phyloP scores from a whole-genome alignment of 2,888 invertebrate species.

The Notodonta dromedarius region DNA sequence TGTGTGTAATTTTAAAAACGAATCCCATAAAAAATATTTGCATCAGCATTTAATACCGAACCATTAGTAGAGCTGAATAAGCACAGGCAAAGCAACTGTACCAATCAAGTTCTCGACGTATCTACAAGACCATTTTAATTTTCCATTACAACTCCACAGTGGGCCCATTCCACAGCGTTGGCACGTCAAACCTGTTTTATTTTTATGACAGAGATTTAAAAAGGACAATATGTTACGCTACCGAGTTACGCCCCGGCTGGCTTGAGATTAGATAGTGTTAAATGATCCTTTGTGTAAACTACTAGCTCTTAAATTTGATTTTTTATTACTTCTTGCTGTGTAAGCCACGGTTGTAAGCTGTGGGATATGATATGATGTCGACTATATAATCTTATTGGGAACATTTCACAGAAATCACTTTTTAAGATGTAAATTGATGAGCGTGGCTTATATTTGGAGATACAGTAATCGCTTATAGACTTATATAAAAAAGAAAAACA shows the following conservation, averaged over 20 bases:
- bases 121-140: conserved; percentile 1
- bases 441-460: background rate
- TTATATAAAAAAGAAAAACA: background rate
- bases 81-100: background rate
- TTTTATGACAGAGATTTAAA: conserved; percentile 62
- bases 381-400: conserved; percentile 25
- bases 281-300: conserved; percentile 62
- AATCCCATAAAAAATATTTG: background rate
- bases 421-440: background rate
- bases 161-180: conserved; percentile 9
- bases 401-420: conserved; percentile 4
- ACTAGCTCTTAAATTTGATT: conserved; percentile 30
- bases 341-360: conserved; percentile 17
- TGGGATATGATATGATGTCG: conserved; percentile 21
- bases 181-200: conserved; percentile 52
- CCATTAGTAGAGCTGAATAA: background rate
- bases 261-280: conserved; percentile 63
- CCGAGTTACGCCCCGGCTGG: conserved; percentile 56
- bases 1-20: too few species aligned
- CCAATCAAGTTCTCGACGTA: background rate
- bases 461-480: background rate
- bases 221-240: conserved; percentile 61
- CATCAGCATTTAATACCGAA: background rate
- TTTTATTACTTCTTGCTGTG: conserved; percentile 25
- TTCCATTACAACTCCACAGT: conserved; percentile 3